phyloP scores from a whole-genome alignment of 2,888 invertebrate species.

The Uloborus plumipes region DNA sequence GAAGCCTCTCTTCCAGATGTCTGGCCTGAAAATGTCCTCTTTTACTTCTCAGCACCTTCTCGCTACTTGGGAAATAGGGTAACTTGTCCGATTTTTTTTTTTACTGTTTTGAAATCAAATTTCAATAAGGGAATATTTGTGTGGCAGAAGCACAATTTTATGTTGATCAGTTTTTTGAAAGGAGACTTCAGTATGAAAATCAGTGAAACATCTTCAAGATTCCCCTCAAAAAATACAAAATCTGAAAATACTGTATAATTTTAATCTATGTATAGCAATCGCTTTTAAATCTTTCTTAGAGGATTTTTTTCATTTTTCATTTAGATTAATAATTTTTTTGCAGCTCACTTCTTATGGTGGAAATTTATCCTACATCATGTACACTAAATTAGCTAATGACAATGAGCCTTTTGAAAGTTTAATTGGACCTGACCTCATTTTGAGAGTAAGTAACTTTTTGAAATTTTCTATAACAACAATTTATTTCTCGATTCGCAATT shows the following conservation, averaged over 20 bases:
- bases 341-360: constrained; percentile 90
- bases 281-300: neutral
- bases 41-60: constrained; percentile 84
- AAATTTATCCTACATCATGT: constrained; percentile 81
- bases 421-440: constrained; percentile 83
- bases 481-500: no score
- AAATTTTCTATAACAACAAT: neutral
- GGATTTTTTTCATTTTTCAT: neutral
- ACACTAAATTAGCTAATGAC: constrained; percentile 78
- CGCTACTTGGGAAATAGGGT: constrained; percentile 83
- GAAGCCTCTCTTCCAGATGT: constrained; percentile 63
- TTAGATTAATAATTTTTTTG: constrained; percentile 4
- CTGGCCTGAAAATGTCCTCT: constrained; percentile 70
- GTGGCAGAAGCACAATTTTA: no score
- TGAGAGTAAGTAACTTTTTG: constrained; percentile 65
- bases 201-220: no score
- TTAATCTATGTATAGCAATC: no score
- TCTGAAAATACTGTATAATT: no score
- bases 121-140: no score
- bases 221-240: no score
- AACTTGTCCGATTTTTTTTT: constrained; percentile 19
- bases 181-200: no score
- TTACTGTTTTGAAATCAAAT: neutral
- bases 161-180: no score
- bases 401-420: constrained; percentile 72